Base-by-base conservation (phyloP, 2,113 vertebrate genomes). In the Marmota flaviventris region DNA sequence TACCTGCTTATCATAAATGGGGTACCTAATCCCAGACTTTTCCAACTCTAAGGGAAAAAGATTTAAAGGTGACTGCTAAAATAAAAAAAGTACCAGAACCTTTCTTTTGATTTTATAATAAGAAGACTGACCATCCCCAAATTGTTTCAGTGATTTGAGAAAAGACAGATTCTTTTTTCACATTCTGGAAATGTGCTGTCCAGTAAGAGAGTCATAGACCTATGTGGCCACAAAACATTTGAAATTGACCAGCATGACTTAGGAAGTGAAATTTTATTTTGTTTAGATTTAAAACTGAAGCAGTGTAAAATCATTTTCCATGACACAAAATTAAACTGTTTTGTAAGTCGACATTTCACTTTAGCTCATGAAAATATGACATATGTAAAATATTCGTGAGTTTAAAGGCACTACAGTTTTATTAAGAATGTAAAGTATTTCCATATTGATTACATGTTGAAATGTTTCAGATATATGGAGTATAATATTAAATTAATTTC, bases 211-310 rank as follows among this genome's bases (percentile, higher is more conserved):
- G 53, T 7, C 29, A 83, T 53, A 63, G 65, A 16, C 20, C 63
- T 20, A 11, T 11, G 3, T 51, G 63, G 34, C 39, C 10, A 78
- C 7, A 34, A n/a, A 69, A 14, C 17, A 42, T 56, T 56, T 96
- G 63, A 73, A 76, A 86, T 86, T 78, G 16, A 58, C 65, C n/a
- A 75, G 11, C 5, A 61, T 37, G 45, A 84, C 0, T 48, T 63
- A 93, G 9, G 34, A 73, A 91, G 48, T 56, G 24, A 70, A 83
- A 69, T 76, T 92, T 84, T 65, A 58, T 53, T 86, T 69, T 32
- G 18, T 51, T 70, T 91, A 72, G 77, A 89, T 85, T 77, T 63
- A 89, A 92, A 90, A 94, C 20, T 6, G 2, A 63, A 86, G 39
- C 27, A 22, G 3, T 61, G 11, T 29, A 37, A 76, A 72, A 27